phyloP scores from a whole-genome alignment of 2,888 invertebrate species.

The Cataglyphis rosenhaueri region DNA sequence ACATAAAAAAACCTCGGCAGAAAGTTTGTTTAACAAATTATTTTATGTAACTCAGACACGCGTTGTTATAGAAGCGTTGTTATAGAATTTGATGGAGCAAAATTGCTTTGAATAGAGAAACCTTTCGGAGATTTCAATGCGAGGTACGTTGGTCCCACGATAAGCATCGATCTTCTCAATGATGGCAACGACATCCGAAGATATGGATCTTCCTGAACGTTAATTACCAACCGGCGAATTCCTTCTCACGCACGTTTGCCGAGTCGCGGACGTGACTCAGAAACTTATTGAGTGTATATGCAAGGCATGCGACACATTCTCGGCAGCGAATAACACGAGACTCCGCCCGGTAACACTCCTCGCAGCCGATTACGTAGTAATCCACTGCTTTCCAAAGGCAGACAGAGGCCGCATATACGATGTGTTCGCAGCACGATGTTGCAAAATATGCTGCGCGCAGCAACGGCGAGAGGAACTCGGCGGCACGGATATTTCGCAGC shows the following conservation, averaged over 20 bases:
- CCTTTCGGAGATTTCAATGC: slow-evolving; percentile 16
- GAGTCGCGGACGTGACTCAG: slow-evolving; percentile 37
- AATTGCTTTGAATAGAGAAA: neutral
- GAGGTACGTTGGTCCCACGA: slow-evolving; percentile 7
- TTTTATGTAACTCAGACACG: neutral
- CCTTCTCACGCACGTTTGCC: slow-evolving; percentile 21
- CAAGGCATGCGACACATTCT: slow-evolving; percentile 54
- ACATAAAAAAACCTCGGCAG: neutral
- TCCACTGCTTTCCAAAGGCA: slow-evolving; percentile 72
- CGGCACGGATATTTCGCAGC: slow-evolving; percentile 77
- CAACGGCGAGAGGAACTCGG: slow-evolving; percentile 64
- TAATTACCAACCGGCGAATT: slow-evolving; percentile 12
- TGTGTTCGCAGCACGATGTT: slow-evolving; percentile 54
- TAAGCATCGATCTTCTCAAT: neutral
- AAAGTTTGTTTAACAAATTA: neutral
- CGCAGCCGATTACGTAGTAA: slow-evolving; percentile 69
- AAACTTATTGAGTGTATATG: slow-evolving; percentile 39
- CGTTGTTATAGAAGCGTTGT: neutral
- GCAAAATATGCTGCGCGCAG: slow-evolving; percentile 72
- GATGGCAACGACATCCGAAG: neutral
- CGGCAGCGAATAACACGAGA: slow-evolving; percentile 52
- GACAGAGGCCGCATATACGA: slow-evolving; percentile 36
- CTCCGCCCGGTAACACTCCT: slow-evolving; percentile 65
- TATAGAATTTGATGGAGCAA: neutral
- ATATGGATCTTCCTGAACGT: neutral